These are phyloP conservation scores for Dendrocincla tyrannina DNA, from an alignment of 2,797 vertebrate species.

Conservation along the genomic window DNA sequence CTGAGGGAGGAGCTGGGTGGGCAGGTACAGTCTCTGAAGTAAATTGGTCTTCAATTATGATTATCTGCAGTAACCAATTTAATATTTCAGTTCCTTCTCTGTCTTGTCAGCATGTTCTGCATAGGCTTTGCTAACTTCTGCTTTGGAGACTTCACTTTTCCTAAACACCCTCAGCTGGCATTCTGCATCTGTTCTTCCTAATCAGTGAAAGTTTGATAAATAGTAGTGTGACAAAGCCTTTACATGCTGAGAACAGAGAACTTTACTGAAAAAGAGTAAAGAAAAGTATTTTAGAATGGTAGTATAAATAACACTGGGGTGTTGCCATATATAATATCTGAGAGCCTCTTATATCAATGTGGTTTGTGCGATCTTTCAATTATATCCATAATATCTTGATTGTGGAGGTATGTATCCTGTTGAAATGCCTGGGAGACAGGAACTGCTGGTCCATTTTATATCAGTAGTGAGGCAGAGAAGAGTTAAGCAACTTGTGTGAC, in stretches of 20 bases:
- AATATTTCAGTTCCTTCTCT: neutral
- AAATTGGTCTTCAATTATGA: neutral
- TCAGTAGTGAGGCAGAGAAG: neutral
- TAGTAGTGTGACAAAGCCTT: neutral
- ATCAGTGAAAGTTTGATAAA: neutral
- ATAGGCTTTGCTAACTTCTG: neutral
- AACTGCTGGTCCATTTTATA: neutral
- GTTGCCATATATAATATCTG: neutral
- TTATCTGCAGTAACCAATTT: neutral
- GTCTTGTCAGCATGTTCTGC: neutral
- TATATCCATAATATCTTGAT: neutral
- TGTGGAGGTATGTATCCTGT: neutral
- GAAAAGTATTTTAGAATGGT: neutral
- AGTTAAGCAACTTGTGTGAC: neutral
- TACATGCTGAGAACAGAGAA: neutral
- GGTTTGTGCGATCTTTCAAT: neutral
- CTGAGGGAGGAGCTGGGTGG: neutral
- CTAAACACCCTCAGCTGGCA: neutral
- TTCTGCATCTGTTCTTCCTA: neutral
- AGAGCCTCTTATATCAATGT: neutral
- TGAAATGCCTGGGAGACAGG: neutral
- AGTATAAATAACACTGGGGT: neutral
- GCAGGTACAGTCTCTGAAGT: neutral
- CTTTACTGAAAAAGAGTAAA: neutral
- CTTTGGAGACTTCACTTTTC: neutral